Evolutionary conservation across 1,140 invertebrate species (phyloP).

Genomic region (Macrostomum lignano): DNA sequence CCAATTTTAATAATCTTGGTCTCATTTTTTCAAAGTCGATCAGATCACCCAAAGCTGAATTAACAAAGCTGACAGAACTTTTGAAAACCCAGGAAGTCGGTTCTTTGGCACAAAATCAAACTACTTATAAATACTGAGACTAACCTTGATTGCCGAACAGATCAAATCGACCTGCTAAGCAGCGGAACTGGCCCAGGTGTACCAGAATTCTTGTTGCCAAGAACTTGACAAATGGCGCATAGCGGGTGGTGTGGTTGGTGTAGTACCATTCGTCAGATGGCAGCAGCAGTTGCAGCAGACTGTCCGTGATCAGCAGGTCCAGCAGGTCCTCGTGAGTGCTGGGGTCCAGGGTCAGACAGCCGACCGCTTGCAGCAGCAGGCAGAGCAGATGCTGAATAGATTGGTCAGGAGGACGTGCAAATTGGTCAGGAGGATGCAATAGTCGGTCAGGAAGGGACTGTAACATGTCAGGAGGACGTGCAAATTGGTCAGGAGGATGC

Average conservation of each 20-base stretch:
- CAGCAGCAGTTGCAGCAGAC: constrained; percentile 37
- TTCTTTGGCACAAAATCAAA: too few species aligned
- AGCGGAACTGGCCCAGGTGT: constrained; percentile 32
- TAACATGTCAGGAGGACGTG: too few species aligned
- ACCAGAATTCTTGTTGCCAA: constrained; percentile 39
- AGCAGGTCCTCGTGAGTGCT: constrained; percentile 32
- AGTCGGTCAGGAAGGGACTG: too few species aligned
- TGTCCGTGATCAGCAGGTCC: constrained; percentile 37
- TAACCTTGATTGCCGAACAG: constrained; percentile 28
- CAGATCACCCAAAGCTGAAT: too few species aligned
- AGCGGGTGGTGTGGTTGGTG: constrained; percentile 42
- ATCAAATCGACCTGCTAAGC: constrained; percentile 31
- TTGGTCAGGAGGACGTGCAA: too few species aligned
- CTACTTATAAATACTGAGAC: too few species aligned
- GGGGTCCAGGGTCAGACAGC: constrained; percentile 35
- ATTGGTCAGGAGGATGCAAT: too few species aligned
- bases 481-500: too few species aligned
- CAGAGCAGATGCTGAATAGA: constrained; percentile 39
- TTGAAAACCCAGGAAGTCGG: too few species aligned
- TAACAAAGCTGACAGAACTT: too few species aligned
- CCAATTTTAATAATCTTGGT: too few species aligned
- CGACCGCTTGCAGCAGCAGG: constrained; percentile 37
- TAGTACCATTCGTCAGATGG: constrained; percentile 47
- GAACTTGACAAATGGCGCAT: constrained; percentile 40
- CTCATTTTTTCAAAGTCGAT: too few species aligned